Evolutionary conservation across 2,797 vertebrate species (phyloP).

Genomic region (Oryzias sinensis): DNA sequence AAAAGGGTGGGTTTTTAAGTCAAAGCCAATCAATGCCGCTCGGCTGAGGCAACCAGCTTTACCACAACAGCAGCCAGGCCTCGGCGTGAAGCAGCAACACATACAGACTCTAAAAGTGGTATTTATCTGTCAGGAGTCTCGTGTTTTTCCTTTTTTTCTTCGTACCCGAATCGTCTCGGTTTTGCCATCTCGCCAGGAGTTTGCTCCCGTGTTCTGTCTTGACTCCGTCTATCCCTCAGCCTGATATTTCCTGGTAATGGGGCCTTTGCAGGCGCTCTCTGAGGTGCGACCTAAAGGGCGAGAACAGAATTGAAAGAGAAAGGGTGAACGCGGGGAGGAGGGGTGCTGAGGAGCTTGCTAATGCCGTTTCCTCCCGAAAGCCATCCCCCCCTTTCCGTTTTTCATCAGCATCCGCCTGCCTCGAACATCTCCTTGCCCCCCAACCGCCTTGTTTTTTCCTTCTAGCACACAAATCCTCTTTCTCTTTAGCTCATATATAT

Average conservation of each 20-base stretch:
- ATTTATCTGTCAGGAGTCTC: slow-evolving; percentile 21
- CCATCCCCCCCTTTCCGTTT: slow-evolving; percentile 37
- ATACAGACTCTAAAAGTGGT: slow-evolving; percentile 28
- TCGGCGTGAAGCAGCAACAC: slow-evolving; percentile 42
- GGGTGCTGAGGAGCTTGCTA: slow-evolving; percentile 21
- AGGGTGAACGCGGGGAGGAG: slow-evolving; percentile 18
- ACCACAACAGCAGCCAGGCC: slow-evolving; percentile 51
- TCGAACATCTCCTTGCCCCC: slow-evolving; percentile 54
- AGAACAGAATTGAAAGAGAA: slow-evolving; percentile 59
- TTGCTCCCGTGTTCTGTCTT: slow-evolving; percentile 27
- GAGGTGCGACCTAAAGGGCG: slow-evolving; percentile 66
- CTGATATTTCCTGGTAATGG: slow-evolving; percentile 71
- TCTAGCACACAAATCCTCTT: slow-evolving; percentile 65
- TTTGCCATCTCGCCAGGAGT: slow-evolving; percentile 39
- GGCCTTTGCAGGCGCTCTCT: slow-evolving; percentile 61
- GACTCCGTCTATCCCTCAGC: slow-evolving; percentile 42
- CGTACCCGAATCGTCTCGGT: slow-evolving; percentile 18
- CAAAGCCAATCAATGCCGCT: slow-evolving; percentile 60
- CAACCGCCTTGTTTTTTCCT: slow-evolving; percentile 20
- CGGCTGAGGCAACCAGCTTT: slow-evolving; percentile 59
- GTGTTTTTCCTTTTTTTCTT: slow-evolving; percentile 8
- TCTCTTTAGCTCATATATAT: slow-evolving; percentile 82
- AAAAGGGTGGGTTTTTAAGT: slow-evolving; percentile 46
- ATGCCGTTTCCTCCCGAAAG: slow-evolving; percentile 59
- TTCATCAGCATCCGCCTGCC: slow-evolving; percentile 66